Percentiles rank a stretch among this genome's conserved stretches.
phyloP scores from a whole-genome alignment of 2,113 vertebrate genomes.

The Scatophagus argus region DNA sequence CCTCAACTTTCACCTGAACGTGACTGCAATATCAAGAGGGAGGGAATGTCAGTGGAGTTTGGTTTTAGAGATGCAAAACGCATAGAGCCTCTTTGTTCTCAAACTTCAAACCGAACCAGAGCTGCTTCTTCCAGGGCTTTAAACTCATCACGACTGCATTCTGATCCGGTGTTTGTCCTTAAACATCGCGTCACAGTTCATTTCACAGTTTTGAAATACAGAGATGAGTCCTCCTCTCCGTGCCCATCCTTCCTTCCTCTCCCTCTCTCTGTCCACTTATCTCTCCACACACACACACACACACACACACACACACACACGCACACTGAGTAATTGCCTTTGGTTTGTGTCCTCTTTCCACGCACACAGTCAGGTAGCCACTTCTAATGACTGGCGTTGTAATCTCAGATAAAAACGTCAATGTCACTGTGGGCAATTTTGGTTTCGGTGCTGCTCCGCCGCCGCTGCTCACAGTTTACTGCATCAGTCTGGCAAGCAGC shows the following conservation, averaged over 20 bases:
- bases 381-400: conserved; percentile 28
- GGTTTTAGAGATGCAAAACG: conserved; percentile 71
- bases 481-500: conserved; percentile 83
- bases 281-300: background rate
- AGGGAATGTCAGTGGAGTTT: conserved; percentile 68
- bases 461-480: conserved; percentile 63
- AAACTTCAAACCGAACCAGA: conserved; percentile 68
- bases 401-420: conserved; percentile 70
- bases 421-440: conserved; percentile 57
- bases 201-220: conserved; percentile 33
- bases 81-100: conserved; percentile 79
- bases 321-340: conserved; percentile 4
- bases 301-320: background rate
- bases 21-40: conserved; percentile 81
- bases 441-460: conserved; percentile 21
- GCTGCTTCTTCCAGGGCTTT: conserved; percentile 24
- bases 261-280: too few species aligned
- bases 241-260: background rate
- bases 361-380: background rate
- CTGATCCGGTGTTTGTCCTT: background rate
- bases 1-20: conserved; percentile 84
- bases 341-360: background rate
- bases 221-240: background rate
- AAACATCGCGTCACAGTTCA: background rate
- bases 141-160: conserved; percentile 21